phyloP scores from a whole-genome alignment of 2,888 invertebrate genomes.

The Eudemis profundana region DNA sequence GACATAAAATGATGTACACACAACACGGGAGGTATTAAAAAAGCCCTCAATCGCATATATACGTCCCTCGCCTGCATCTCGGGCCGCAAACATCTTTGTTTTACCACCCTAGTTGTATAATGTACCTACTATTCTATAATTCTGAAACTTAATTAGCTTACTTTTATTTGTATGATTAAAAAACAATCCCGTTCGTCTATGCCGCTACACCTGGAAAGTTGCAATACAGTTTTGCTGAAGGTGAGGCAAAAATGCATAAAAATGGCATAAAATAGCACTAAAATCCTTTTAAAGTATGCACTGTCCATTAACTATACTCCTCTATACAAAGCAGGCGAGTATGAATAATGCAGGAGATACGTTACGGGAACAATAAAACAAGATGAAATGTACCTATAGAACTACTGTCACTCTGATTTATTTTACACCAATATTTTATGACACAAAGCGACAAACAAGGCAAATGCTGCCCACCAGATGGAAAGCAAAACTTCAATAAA shows the following conservation, averaged over 20 bases:
- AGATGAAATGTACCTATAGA: not conserved
- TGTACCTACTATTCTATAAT: too few relatives aligned
- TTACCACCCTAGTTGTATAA: too few relatives aligned
- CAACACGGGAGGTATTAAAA: too few relatives aligned
- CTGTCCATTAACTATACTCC: not conserved
- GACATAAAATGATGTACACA: too few relatives aligned
- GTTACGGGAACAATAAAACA: constrained; percentile 1
- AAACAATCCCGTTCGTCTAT: not conserved
- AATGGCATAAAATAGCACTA: not conserved
- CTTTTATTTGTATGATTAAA: not conserved
- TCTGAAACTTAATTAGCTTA: too few relatives aligned
- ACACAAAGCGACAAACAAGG: too few relatives aligned
- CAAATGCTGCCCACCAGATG: too few relatives aligned
- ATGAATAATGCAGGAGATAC: constrained; percentile 12
- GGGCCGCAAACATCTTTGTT: too few relatives aligned
- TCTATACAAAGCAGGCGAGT: not conserved
- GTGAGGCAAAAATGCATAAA: not conserved
- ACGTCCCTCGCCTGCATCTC: too few relatives aligned
- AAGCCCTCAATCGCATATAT: too few relatives aligned
- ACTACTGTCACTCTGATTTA: constrained; percentile 5
- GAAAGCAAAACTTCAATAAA: too few relatives aligned
- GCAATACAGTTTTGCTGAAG: not conserved
- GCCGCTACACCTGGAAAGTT: not conserved
- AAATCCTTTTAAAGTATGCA: constrained; percentile 9
- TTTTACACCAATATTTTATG: too few relatives aligned